A percentile compares a stretch with the other conserved stretches of the same genome.
phyloP scores from a whole-genome alignment of 2,113 vertebrate species.

The Callipepla californica region DNA sequence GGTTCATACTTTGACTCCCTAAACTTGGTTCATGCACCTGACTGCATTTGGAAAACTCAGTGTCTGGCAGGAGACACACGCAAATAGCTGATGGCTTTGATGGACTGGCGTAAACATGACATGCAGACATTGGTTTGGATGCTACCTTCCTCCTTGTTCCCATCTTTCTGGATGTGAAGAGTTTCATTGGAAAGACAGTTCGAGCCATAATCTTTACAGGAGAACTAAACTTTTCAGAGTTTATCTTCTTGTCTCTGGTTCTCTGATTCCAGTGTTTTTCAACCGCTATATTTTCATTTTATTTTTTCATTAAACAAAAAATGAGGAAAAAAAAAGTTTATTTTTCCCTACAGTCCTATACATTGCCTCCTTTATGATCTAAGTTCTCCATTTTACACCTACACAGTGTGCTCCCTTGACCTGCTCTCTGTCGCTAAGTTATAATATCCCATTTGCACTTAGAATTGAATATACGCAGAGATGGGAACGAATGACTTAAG shows the following conservation, averaged over 20 bases:
- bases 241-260: not conserved
- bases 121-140: constrained; percentile 22
- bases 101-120: not conserved
- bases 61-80: constrained; percentile 49
- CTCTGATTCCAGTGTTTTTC: not conserved
- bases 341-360: constrained; percentile 54
- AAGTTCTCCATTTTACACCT: constrained; percentile 55
- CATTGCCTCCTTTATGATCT: constrained; percentile 62
- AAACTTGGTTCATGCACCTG: constrained; percentile 1
- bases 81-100: constrained; percentile 40
- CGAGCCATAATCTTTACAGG: not conserved
- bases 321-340: not conserved
- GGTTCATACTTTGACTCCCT: constrained; percentile 30
- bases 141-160: not conserved
- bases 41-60: constrained; percentile 23
- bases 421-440: not conserved
- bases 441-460: constrained; percentile 1
- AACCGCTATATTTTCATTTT: not conserved
- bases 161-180: not conserved
- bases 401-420: constrained; percentile 41
- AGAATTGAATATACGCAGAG: constrained; percentile 49
- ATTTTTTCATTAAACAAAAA: not conserved
- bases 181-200: not conserved
- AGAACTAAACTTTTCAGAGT: not conserved
- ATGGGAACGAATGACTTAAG: constrained; percentile 56